Evolutionary conservation across 2,113 vertebrate genomes (phyloP).

Genomic region (Aphyosemion australe): DNA sequence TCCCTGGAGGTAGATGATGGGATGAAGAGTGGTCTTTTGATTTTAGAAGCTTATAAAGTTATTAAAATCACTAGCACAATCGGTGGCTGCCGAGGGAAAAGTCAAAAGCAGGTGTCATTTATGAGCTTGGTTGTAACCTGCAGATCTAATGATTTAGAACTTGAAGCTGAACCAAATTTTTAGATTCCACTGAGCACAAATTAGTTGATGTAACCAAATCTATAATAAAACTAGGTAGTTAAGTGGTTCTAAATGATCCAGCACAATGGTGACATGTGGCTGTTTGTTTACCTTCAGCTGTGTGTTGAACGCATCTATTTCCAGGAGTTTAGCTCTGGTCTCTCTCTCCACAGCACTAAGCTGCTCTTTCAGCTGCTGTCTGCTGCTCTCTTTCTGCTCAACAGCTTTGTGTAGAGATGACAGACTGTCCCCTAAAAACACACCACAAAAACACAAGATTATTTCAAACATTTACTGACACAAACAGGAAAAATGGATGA

Average conservation of each 20-base stretch:
- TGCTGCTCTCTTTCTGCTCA: constrained; percentile 89
- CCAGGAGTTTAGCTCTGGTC: constrained; percentile 92
- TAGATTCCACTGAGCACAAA: too few species aligned
- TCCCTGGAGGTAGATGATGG: background rate
- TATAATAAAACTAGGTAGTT: background rate
- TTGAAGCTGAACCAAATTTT: too few species aligned
- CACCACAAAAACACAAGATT: background rate
- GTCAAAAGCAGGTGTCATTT: background rate
- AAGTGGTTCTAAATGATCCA: background rate
- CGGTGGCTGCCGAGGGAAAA: too few species aligned
- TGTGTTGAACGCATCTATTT: constrained; percentile 97
- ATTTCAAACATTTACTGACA: too few species aligned
- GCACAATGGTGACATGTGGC: too few species aligned
- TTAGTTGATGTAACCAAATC: too few species aligned
- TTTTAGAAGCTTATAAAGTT: background rate
- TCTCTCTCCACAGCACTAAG: constrained; percentile 94
- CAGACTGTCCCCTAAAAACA: constrained; percentile 89
- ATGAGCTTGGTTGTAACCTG: too few species aligned
- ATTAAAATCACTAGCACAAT: too few species aligned
- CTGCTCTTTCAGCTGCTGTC: constrained; percentile 91
- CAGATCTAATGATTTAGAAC: too few species aligned
- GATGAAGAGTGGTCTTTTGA: background rate
- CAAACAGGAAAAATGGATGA: too few species aligned
- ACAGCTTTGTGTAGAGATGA: constrained; percentile 91
- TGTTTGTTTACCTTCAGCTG: constrained; percentile 90